Percentiles rank a stretch among this genome's conserved stretches.
Conservation (phyloP, 64 coral and sea anemone genomes). For the Platygyra sinensis region DNA sequence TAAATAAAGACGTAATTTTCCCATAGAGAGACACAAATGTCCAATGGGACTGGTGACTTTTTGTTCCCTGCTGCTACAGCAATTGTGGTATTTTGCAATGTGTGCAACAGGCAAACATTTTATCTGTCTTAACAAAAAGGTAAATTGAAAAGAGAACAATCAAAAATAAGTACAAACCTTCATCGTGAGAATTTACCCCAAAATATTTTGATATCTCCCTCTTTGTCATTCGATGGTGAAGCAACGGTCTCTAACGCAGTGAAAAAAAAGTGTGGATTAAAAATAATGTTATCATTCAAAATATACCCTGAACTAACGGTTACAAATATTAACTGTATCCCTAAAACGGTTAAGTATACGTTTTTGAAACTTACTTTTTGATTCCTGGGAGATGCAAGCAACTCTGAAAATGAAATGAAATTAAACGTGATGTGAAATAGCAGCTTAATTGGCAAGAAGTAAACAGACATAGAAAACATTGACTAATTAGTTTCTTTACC, state of each 20-base stretch:
- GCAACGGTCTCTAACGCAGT: neutral
- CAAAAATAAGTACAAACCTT: constrained; percentile 12
- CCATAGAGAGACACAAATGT: no score
- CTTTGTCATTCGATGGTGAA: constrained; percentile 68
- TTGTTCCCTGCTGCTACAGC: no score
- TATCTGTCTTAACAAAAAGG: no score
- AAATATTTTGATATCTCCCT: constrained; percentile 54
- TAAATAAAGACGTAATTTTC: no score
- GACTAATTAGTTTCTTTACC: neutral
- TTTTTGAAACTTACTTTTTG: neutral
- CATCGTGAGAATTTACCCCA: constrained; percentile 42
- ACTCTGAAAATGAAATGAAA: neutral
- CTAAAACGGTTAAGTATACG: neutral
- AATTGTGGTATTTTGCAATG: no score
- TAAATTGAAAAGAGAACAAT: no score
- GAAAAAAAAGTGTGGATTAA: neutral
- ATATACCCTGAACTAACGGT: no score
- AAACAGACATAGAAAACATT: neutral
- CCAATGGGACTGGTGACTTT: no score
- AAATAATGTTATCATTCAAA: neutral
- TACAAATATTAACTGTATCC: neutral
- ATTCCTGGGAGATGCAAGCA: neutral
- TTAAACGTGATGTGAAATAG: neutral
- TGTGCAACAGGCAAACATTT: no score
- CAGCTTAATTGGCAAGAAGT: neutral